Conservation (phyloP, 1,140 invertebrate genomes). For the Oedothorax gibbosus region DNA sequence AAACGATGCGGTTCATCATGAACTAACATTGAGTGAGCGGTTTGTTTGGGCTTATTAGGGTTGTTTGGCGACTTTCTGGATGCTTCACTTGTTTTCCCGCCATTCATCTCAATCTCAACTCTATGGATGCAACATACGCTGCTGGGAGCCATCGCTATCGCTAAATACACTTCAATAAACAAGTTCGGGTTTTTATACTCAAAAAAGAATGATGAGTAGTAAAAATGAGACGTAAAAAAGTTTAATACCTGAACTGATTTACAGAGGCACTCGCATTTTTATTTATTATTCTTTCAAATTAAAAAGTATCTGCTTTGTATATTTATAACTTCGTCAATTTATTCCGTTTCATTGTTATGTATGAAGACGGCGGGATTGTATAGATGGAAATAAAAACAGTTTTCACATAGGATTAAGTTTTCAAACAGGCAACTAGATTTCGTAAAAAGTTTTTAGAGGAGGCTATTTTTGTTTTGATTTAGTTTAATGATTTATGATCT, state of each 20-base stretch:
- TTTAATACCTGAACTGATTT: constrained; percentile 40
- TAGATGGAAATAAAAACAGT: constrained; percentile 8
- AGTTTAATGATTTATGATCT: constrained; percentile 20
- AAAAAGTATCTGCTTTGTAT: constrained; percentile 8
- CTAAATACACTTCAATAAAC: constrained; percentile 52
- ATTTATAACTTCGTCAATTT: constrained; percentile 14
- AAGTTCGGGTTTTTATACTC: constrained; percentile 10
- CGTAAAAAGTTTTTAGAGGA: neutral
- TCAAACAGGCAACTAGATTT: constrained; percentile 22
- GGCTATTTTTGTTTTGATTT: neutral
- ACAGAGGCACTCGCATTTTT: neutral
- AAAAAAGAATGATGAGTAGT: neutral
- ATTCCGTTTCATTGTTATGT: constrained; percentile 40
- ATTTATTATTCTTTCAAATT: neutral
- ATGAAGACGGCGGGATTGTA: constrained; percentile 8
- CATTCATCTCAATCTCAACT: no score
- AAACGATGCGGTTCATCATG: no score
- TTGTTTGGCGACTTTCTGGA: no score
- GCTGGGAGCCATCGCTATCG: neutral
- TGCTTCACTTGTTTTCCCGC: no score
- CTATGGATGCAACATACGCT: no score
- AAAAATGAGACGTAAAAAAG: constrained; percentile 23
- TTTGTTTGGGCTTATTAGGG: no score
- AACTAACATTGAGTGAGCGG: no score
- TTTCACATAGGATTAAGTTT: constrained; percentile 38